Evolutionary conservation across 2,113 vertebrate genomes (phyloP), one percentile per base, ranked within the genome.

Genomic region (Brachionichthys hirsutus): DNA sequence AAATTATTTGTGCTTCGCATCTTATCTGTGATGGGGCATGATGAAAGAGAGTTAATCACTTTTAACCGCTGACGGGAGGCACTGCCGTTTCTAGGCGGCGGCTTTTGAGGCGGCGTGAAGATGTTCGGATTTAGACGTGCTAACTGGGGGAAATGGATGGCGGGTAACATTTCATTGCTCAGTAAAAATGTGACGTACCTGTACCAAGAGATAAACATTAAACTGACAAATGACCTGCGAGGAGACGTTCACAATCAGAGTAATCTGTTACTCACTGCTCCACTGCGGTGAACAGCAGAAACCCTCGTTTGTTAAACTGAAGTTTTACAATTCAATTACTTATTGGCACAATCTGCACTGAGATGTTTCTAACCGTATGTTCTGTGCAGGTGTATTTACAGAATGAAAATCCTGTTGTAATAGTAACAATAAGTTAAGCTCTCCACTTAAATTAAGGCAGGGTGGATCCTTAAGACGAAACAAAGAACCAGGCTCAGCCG

Each of bases 1-100:
- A 50, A 85, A 87, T 84, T 43, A 86, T 85, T 80, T 55, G 69
- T 54, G 48, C 42, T 65, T 46, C 67, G 69, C 51, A 19, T 65
- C 51, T 78, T 53, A 45, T 77, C 65, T 18, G 76, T 75, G 80
- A 84, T 84, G 70, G 77, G 70, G 57, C 44, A 9, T 54, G 12
- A 9, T 30, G 50, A n/a, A 40, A 44, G 54, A 48, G 53, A 70
- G 59, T 73, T 85, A 73, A 84, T 80, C 63, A 56, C 71, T 79
- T 67, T 71, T 65, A 52, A 70, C 42, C 48, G 30, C 8, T 14
- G 24, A 8, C 3, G 18, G 57, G 42, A 82, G 76, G 63, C 68
- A 63, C 62, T 20, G 58, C 12, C 12, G 47, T 74, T 70, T 43
- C 50, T 57, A 15, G 49, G 54, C 20, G 45, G 68, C 64, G 43